Base-by-base conservation (phyloP, 2,113 vertebrate genomes). In the Nestor notabilis region DNA sequence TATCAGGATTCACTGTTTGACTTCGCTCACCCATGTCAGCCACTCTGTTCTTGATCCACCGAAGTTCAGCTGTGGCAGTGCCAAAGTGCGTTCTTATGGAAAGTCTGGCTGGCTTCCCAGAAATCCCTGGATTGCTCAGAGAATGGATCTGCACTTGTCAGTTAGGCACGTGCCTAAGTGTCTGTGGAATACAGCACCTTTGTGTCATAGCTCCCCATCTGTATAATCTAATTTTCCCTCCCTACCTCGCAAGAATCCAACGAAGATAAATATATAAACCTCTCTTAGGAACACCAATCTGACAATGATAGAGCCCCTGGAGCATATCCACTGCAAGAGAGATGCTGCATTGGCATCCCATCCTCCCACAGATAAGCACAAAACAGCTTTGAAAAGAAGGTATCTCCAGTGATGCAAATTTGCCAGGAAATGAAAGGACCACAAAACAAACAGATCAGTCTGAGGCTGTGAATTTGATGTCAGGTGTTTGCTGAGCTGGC, bases 61-160 rank as follows among this genome's bases (percentile, higher is more conserved):
- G 1, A 87, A 56, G 39, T 39, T 39, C 16, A 9, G 75, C 84
- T 49, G 81, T 27, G 71, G 71, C 4, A 0, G 66, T 41, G 68
- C 53, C 0, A 0, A 90, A 25, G 41, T 6, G 7, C 17, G 25
- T 28, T 83, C 66, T 41, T 20, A 16, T 49, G 52, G 53, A 24
- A 90, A 88, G 68, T 17, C 66, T 88, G 90, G 49, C 94, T 49
- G 76, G 8, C 63, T 93, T 83, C 93, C 91, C 86, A 83, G 91
- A 65, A 90, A 92, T 65, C 56, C 84, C 91, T 35, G 17, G 12
- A 46, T 79, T 64, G 69, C 0, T 0, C 60, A 53, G 25, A 56
- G 88, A 77, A 53, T 5, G 39, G 37, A 61, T 70, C 86, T 63
- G 41, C 9, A 7, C 46, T 65, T 83, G 23, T 39, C 63, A 58